Evolutionary conservation across 2,113 vertebrate genomes (phyloP).

Genomic region (Mystacornis crossleyi): DNA sequence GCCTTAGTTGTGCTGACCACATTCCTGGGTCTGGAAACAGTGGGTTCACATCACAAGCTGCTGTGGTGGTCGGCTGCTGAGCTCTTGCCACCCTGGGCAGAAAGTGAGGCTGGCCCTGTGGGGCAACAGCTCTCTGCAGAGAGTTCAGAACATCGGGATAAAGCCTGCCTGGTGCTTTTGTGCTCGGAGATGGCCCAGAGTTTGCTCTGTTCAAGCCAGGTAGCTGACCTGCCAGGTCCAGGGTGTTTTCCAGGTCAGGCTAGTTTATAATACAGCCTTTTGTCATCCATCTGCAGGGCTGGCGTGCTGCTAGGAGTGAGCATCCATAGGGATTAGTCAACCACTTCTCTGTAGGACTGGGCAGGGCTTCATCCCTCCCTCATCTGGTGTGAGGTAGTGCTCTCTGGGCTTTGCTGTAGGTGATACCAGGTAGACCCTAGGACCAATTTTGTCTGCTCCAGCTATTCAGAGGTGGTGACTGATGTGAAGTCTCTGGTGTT

Average conservation of each 20-base stretch:
- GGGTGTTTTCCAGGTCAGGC: neutral
- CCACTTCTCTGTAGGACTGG: neutral
- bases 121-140: neutral
- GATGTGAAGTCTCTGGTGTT: neutral
- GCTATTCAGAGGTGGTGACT: neutral
- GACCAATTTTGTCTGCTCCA: neutral
- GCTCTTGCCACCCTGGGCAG: neutral
- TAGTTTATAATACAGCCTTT: neutral
- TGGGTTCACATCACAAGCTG: rapidly evolving
- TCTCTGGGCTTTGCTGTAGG: neutral
- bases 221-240: neutral
- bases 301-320: rapidly evolving
- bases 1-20: neutral
- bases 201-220: neutral
- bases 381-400: neutral
- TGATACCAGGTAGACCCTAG: neutral
- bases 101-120: neutral
- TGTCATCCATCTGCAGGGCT: neutral
- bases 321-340: neutral
- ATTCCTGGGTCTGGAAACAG: rapidly evolving
- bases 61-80: neutral
- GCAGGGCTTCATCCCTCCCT: neutral
- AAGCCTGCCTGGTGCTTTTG: neutral
- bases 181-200: neutral
- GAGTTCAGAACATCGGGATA: neutral